Evolutionary conservation across 2,113 vertebrate species (phyloP).

Genomic region (Hepsetus odoe): DNA sequence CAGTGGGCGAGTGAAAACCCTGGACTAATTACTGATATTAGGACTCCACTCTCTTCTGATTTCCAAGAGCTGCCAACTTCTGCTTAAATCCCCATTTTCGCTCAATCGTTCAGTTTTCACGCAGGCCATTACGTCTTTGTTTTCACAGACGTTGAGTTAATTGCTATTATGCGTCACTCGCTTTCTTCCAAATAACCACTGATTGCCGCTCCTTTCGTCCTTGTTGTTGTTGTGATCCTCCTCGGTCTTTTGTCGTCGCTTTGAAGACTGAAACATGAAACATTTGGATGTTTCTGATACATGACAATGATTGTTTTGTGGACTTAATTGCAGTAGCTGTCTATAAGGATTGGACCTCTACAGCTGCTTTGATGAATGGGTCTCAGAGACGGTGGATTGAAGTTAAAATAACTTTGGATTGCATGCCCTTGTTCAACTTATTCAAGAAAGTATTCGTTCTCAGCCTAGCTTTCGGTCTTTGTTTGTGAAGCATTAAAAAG

Average conservation of each 20-base stretch:
- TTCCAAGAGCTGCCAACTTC: background rate
- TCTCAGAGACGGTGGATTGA: background rate
- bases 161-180: slow-evolving; percentile 27
- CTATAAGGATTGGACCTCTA: background rate
- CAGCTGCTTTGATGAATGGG: slow-evolving; percentile 21
- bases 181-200: slow-evolving; percentile 30
- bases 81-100: background rate
- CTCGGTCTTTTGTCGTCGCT: slow-evolving; percentile 10
- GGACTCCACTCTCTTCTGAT: slow-evolving; percentile 9
- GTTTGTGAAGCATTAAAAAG: background rate
- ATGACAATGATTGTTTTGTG: slow-evolving; percentile 33
- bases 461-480: background rate
- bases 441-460: slow-evolving; percentile 15
- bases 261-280: slow-evolving; percentile 46
- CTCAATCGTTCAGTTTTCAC: slow-evolving; percentile 7
- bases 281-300: slow-evolving; percentile 34
- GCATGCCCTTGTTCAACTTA: slow-evolving; percentile 21
- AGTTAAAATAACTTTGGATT: background rate
- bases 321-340: slow-evolving; percentile 4
- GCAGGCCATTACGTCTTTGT: slow-evolving; percentile 22
- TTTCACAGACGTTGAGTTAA: slow-evolving; percentile 37
- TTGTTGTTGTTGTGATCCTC: slow-evolving; percentile 25
- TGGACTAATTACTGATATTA: slow-evolving; percentile 58
- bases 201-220: slow-evolving; percentile 9
- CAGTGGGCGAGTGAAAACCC: slow-evolving; percentile 48